phyloP scores from a whole-genome alignment of 2,113 vertebrate genomes.

The Pterocles burchelli region DNA sequence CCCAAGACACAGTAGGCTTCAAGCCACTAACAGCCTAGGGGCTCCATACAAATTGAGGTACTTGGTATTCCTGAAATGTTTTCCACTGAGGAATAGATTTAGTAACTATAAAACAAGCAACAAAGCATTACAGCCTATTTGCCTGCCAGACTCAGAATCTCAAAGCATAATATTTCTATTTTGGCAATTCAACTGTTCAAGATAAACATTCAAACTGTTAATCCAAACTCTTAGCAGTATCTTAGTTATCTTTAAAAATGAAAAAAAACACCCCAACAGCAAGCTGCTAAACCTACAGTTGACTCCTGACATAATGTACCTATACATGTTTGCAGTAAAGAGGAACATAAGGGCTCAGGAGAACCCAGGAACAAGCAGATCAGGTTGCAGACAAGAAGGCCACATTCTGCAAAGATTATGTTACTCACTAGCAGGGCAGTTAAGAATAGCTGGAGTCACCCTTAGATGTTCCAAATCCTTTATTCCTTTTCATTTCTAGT shows the following conservation, averaged over 20 bases:
- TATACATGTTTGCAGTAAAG: background rate
- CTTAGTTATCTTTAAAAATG: background rate
- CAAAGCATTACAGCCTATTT: background rate
- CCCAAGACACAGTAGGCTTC: background rate
- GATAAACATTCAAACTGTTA: background rate
- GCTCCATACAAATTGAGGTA: background rate
- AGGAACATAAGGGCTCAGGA: background rate
- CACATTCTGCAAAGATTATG: background rate
- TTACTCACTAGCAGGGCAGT: background rate
- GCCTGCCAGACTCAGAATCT: background rate
- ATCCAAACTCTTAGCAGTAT: background rate
- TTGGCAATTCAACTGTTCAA: background rate
- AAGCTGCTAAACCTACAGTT: background rate
- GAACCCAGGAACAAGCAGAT: background rate
- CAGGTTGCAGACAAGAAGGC: background rate
- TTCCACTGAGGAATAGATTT: background rate
- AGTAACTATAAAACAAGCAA: background rate
- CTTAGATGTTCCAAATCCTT: background rate
- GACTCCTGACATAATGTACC: background rate
- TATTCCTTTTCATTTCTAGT: background rate
- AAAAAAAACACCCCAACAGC: background rate
- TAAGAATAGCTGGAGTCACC: background rate
- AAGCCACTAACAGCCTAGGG: background rate
- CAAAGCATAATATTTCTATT: background rate
- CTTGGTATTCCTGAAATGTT: background rate